Conservation (phyloP, 2,888 invertebrate species). For the Lasioglossum villosulum region DNA sequence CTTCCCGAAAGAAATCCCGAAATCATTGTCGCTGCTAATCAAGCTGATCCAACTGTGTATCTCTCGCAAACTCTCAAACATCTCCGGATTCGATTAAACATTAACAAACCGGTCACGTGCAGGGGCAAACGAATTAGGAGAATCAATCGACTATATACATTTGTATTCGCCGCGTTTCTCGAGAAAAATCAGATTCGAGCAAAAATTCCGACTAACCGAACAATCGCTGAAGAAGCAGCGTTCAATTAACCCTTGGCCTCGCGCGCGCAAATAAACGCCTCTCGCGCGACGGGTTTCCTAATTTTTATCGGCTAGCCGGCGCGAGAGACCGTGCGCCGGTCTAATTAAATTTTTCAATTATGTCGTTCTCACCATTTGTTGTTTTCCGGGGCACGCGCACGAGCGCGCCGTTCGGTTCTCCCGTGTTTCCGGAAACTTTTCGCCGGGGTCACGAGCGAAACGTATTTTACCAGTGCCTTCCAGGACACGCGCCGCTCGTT, state of each 20-base stretch:
- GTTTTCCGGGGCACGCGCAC: not conserved
- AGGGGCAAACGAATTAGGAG: not conserved
- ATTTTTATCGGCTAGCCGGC: not conserved
- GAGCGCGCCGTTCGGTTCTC: not conserved
- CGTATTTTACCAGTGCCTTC: slow-evolving; percentile 12
- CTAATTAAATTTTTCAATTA: slow-evolving; percentile 20
- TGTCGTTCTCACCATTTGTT: not conserved
- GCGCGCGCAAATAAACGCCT: not conserved
- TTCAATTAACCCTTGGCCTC: not conserved
- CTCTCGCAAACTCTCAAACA: not conserved
- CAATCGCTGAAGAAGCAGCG: not conserved
- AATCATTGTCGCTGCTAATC: not conserved
- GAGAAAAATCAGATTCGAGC: not conserved
- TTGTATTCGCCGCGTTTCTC: not conserved
- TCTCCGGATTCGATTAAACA: not conserved
- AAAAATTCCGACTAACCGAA: not conserved
- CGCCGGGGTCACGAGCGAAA: slow-evolving; percentile 9
- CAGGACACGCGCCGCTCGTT: slow-evolving; percentile 2
- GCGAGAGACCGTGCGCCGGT: not conserved
- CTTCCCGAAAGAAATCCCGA: not conserved
- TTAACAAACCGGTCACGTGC: not conserved
- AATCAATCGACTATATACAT: not conserved
- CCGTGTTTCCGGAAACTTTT: not conserved
- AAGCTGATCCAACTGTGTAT: not conserved
- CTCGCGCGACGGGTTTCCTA: not conserved